Base-by-base conservation (phyloP, 2,797 vertebrate genomes). In the Rhinoraja longicauda region DNA sequence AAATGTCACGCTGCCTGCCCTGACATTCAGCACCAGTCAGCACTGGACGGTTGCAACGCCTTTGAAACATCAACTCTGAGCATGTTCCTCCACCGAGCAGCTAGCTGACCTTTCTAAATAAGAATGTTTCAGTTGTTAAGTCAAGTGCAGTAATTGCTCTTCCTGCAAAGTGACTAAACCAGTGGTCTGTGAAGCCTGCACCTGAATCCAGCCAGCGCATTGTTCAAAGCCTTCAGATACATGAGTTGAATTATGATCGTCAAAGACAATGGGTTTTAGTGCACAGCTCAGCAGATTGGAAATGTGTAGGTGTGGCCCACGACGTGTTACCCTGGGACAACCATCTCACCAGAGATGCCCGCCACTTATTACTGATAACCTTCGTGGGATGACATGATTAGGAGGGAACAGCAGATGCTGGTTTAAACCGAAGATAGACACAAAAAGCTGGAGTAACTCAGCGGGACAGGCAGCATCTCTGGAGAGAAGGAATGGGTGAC, bases 61-160 rank as follows among this genome's bases (percentile, higher is more conserved):
- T 64, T 86, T 82, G 72, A 10, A 21, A 72, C 70, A 13, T 72
- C 36, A 53, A 45, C 90, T 29, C 9, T 3, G 32, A 21, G 45
- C 10, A 36, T 12, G 32, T 91, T 73, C 90, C 32, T 72, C 86
- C 1, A 90, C 90, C 32, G 70, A 70, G 67, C 29, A 90, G 29
- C 67, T 91, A 91, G 90, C 70, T 53, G 90, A 91, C 36, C 90
- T 91, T 32, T 72, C 70, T 73, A 72, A 72, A 90, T 90, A 39
- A 72, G 64, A 90, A 67, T 72, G 90, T 91, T 70, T 53, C 36
- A 53, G 39, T 39, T 45, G 67, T 64, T 72, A 91, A 91, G 32
- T 72, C 3, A 26, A 73, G 90, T 91, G 32, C 29, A 91, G 90
- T 91, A 91, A 91, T 91, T 91, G 36, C 67, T 91, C 39, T 91